Percentiles rank a stretch among this genome's conserved stretches.
Conservation (phyloP, 2,113 vertebrate species). For the Melospiza melodia region DNA sequence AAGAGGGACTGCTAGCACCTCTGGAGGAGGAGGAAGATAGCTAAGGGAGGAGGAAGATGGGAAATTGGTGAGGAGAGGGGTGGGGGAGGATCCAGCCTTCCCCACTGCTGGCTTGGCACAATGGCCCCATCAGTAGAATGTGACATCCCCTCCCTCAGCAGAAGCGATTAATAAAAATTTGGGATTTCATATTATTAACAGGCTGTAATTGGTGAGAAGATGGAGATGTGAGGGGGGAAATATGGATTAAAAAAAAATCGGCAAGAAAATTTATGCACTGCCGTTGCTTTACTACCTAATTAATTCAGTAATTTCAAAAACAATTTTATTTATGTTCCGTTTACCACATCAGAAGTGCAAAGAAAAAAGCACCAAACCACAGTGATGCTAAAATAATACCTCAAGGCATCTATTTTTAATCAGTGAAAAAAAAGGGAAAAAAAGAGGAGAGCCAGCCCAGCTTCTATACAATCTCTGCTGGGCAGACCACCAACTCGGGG, state of each 20-base stretch:
- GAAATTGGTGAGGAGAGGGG: neutral
- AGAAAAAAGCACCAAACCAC: constrained; percentile 41
- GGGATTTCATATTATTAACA: neutral
- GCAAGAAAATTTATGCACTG: constrained; percentile 69
- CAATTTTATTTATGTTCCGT: constrained; percentile 84
- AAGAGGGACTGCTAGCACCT: neutral
- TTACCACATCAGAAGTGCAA: constrained; percentile 80
- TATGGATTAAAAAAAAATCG: constrained; percentile 47
- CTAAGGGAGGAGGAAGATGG: neutral
- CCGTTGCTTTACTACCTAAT: constrained; percentile 77
- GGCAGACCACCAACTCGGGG: constrained; percentile 75
- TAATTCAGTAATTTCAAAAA: constrained; percentile 83
- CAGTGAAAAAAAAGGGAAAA: neutral
- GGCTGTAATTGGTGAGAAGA: neutral
- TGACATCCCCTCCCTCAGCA: neutral
- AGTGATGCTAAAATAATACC: constrained; percentile 80
- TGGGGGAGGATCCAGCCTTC: neutral
- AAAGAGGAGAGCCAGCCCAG: neutral
- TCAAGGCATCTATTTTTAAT: constrained; percentile 82
- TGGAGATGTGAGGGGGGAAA: neutral
- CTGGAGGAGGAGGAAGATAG: neutral
- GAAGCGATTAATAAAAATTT: neutral
- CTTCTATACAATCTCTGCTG: constrained; percentile 72
- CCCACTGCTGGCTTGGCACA: fast-evolving
- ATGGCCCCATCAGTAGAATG: neutral